phyloP scores from a whole-genome alignment of 2,113 vertebrate genomes.

The Chaetodon auriga region DNA sequence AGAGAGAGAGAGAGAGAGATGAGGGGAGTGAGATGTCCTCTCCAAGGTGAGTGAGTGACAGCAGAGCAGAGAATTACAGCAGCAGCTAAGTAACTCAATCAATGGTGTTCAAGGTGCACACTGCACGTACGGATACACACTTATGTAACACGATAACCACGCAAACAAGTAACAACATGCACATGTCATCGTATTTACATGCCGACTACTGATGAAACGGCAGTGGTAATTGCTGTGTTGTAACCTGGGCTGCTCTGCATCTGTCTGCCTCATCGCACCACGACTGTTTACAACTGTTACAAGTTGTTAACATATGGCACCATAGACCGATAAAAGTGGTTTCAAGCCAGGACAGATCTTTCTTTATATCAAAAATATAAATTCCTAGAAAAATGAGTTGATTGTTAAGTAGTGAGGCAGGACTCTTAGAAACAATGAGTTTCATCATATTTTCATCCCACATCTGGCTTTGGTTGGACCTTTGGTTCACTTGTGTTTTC shows the following conservation, averaged over 20 bases:
- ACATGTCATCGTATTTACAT: constrained; percentile 15
- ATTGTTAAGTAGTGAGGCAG: background rate
- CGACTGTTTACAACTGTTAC: background rate
- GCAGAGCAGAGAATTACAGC: constrained; percentile 32
- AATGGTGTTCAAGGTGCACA: background rate
- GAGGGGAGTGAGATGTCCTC: constrained; percentile 26
- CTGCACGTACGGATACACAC: background rate
- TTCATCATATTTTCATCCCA: background rate
- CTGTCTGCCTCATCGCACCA: background rate
- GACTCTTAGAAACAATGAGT: background rate
- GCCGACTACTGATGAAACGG: background rate
- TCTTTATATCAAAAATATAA: background rate
- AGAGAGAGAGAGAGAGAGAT: constrained; percentile 1
- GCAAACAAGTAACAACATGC: constrained; percentile 3
- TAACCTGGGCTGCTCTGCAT: background rate
- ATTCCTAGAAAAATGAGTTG: background rate
- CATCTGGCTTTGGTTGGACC: background rate
- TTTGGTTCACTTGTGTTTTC: constrained; percentile 9
- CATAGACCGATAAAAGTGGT: background rate
- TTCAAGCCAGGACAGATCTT: background rate
- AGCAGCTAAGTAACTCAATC: constrained; percentile 33
- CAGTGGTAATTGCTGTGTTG: background rate
- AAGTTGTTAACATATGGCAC: background rate
- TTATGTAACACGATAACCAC: constrained; percentile 10
- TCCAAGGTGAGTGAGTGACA: constrained; percentile 60